Evolutionary conservation across 1,140 invertebrate species (phyloP).

Genomic region (Bacillus rossius): DNA sequence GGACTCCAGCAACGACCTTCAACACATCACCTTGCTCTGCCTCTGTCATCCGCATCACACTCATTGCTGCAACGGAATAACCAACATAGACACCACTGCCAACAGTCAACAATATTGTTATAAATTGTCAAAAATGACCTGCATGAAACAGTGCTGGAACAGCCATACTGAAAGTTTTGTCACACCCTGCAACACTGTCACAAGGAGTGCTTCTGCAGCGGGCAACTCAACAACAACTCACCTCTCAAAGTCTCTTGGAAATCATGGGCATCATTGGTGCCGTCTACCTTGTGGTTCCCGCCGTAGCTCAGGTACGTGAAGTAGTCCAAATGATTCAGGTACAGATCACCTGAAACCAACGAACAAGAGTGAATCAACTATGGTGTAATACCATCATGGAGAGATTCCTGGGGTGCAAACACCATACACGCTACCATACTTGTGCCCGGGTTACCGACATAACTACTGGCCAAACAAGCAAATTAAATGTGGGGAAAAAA

Average conservation of each 20-base stretch:
- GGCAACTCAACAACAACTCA: conserved; percentile 29
- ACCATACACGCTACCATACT: background rate
- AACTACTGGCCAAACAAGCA: background rate
- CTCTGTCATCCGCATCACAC: conserved; percentile 58
- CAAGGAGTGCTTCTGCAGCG: no score
- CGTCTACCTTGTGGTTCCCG: conserved; percentile 58
- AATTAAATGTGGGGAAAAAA: conserved; percentile 1
- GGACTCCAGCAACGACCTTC: conserved; percentile 56
- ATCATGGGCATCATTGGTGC: conserved; percentile 61
- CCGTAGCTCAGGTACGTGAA: conserved; percentile 62
- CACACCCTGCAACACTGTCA: no score
- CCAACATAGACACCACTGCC: no score
- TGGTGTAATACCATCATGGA: no score
- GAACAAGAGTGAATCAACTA: background rate
- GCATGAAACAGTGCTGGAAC: no score
- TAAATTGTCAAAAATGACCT: no score
- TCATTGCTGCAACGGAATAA: conserved; percentile 60
- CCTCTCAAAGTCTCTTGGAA: conserved; percentile 62
- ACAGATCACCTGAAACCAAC: conserved; percentile 45
- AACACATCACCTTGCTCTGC: conserved; percentile 53
- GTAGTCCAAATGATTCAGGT: conserved; percentile 56
- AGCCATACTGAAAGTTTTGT: no score
- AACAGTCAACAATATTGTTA: no score
- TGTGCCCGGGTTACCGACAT: background rate
- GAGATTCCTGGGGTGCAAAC: background rate